These are phyloP conservation scores for Gisinianus flammeolus DNA, from an alignment of 2,888 invertebrate species.

Conservation along the genomic window DNA sequence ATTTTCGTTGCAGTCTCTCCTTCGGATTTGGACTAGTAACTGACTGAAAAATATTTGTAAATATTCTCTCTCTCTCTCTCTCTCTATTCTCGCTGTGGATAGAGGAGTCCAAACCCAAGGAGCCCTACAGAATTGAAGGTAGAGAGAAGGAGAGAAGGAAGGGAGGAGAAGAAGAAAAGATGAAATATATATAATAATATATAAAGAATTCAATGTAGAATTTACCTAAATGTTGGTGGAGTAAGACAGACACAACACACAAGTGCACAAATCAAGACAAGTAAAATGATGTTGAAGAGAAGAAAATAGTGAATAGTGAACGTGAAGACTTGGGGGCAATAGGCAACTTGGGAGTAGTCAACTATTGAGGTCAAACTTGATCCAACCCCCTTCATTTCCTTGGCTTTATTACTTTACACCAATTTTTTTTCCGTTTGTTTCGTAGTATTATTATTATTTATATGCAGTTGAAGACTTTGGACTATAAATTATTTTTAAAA, in stretches of 20 bases:
- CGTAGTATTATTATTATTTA: not conserved
- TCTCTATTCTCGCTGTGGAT: not conserved
- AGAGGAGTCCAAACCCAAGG: not conserved
- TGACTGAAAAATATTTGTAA: too few species aligned
- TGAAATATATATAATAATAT: not conserved
- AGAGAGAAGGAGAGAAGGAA: not conserved
- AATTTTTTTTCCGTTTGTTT: not conserved
- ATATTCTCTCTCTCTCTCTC: not conserved
- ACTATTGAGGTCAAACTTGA: not conserved
- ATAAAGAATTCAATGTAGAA: not conserved
- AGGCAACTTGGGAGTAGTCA: slow-evolving; percentile 8
- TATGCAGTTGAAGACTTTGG: not conserved
- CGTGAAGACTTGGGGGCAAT: slow-evolving; percentile 9
- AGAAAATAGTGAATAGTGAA: not conserved
- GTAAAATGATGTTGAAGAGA: slow-evolving; percentile 12
- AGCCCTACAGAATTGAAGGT: not conserved
- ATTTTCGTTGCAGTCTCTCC: too few species aligned
- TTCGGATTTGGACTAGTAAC: too few species aligned
- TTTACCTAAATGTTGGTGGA: slow-evolving; percentile 14
- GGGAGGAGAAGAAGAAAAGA: not conserved
- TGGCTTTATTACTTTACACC: slow-evolving; percentile 17
- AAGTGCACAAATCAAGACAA: slow-evolving; percentile 16
- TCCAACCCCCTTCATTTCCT: slow-evolving; percentile 15
- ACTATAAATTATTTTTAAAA: not conserved
- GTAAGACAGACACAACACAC: slow-evolving; percentile 20